Evolutionary conservation across 2,113 vertebrate species (phyloP), one percentile per base, ranked within the genome.

Genomic region (Pagrus major): DNA sequence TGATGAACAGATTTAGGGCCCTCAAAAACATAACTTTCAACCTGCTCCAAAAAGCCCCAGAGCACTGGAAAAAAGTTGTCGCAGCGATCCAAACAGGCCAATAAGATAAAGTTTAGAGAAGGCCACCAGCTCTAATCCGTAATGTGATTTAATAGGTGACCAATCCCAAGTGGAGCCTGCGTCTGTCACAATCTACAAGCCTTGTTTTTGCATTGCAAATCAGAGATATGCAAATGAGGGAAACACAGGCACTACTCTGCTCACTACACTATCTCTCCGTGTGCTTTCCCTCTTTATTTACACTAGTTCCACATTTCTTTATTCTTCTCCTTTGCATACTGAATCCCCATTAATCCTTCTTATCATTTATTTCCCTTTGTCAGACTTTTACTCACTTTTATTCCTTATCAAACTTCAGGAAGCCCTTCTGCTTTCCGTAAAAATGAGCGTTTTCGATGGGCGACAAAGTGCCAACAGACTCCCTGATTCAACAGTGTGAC

Each of bases 171-270:
- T 23, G 61, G 33, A 80, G 67, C 42, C 44, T 12, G 21, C 21
- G 37, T 70, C 44, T 51, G 59, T 67, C 71, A 71, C 55, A 74
- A 84, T 86, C 81, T 73, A 66, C 51, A 4, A 60, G 29, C n/a
- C n/a, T n/a, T n/a, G 15, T 39, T 92, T 54, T 93, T 93, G 88
- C 87, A 82, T 74, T 89, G 92, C 88, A 92, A 93, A 92, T 82
- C 25, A 51, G 54, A 80, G 6, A 63, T 55, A 91, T 90, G 89
- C 84, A 93, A 93, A 93, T 81, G 29, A 76, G 73, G 42, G 49
- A 33, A 46, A 72, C n/a, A 29, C 67, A 69, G 42, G 27, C 70
- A 56, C 27, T 42, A 56, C 44, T 84, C 31, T 65, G 31, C 74
- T 67, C 67, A 29, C 49, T 61, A 39, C 52, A 46, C 67, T 78